Percentiles rank a stretch among this genome's conserved stretches.
These are phyloP conservation scores for Dallia pectoralis DNA, from an alignment of 2,797 vertebrate genomes.

Conservation along the genomic window DNA sequence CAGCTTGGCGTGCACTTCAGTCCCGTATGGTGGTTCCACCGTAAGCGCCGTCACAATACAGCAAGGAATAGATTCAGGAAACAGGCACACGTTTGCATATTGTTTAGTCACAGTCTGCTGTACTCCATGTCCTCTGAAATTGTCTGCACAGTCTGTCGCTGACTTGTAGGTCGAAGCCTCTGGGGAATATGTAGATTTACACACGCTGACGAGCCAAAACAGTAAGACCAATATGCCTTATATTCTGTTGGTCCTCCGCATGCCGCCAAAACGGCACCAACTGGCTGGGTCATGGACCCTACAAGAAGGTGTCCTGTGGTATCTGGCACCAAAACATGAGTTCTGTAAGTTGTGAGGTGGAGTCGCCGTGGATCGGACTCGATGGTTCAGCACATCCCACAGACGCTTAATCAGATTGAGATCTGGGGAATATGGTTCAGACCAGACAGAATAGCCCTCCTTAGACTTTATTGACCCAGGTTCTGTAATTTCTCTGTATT, in stretches of 20 bases:
- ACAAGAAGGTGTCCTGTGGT: no score
- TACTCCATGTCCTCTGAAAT: conserved; percentile 39
- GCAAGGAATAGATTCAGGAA: conserved; percentile 34
- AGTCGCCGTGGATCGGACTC: no score
- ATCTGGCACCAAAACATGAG: no score
- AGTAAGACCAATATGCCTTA: not conserved
- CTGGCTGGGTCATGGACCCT: no score
- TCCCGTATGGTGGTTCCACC: conserved; percentile 42
- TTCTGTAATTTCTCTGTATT: not conserved
- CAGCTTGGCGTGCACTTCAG: conserved; percentile 34
- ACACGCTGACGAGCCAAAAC: no score
- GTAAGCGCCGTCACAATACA: conserved; percentile 31
- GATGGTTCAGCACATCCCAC: no score
- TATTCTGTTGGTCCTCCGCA: no score
- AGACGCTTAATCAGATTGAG: no score
- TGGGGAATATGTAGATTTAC: conserved; percentile 1
- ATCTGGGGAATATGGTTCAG: no score
- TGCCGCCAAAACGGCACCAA: no score
- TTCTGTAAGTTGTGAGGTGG: no score
- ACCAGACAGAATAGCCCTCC: no score
- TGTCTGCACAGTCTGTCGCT: conserved; percentile 46
- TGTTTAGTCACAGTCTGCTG: conserved; percentile 62
- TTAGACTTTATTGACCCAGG: not conserved
- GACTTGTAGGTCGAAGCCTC: conserved; percentile 46
- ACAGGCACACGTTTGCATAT: conserved; percentile 51